phyloP scores from a whole-genome alignment of 2,113 vertebrate genomes.

The Ifrita kowaldi region DNA sequence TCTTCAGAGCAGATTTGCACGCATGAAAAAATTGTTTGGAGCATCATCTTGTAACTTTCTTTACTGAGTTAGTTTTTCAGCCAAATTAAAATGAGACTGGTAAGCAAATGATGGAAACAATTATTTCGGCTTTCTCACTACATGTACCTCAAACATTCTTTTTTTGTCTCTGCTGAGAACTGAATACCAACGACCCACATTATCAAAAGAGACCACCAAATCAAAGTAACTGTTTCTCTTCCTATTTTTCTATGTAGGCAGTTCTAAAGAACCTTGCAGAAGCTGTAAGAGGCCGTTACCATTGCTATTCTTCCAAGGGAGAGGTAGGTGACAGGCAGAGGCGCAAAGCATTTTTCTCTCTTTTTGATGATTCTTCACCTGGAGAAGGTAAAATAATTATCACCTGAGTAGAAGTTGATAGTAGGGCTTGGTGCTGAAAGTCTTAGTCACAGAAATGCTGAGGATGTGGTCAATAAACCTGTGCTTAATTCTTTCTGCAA shows the following conservation, averaged over 20 bases:
- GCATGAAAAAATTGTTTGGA: background rate
- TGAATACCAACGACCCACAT: background rate
- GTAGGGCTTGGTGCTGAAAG: background rate
- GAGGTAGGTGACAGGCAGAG: conserved; percentile 63
- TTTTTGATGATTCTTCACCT: background rate
- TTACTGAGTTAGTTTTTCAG: background rate
- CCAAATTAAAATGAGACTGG: background rate
- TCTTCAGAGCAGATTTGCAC: background rate
- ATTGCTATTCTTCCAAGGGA: conserved; percentile 68
- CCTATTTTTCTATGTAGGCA: conserved; percentile 9
- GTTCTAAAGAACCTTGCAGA: conserved; percentile 71
- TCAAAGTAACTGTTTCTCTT: background rate
- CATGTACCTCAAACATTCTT: background rate
- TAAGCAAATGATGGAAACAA: background rate
- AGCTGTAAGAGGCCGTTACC: conserved; percentile 67
- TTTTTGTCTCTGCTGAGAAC: background rate
- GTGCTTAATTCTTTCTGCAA: background rate
- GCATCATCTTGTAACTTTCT: background rate
- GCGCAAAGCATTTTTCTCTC: background rate
- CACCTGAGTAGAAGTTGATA: background rate
- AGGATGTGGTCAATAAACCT: background rate
- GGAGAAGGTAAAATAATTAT: background rate
- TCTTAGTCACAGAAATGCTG: background rate
- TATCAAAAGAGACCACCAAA: background rate
- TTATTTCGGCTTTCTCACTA: background rate